A percentile compares a stretch with the other conserved stretches of the same genome.
Conservation (phyloP, 2,888 invertebrate genomes). For the Helicoverpa assulta region DNA sequence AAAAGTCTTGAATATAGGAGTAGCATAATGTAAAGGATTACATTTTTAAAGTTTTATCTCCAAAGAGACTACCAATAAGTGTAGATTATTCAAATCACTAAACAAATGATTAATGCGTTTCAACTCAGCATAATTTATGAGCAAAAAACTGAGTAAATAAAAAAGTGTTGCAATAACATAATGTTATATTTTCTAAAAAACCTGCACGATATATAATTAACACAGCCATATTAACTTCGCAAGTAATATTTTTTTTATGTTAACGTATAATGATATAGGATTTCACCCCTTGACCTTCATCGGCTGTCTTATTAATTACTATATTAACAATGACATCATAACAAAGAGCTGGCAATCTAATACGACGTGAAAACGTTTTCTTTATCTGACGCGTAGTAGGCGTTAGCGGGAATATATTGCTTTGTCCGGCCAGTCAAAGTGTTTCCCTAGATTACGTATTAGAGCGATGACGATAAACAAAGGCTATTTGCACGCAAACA, state of each 20-base stretch:
- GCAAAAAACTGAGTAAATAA: too few species aligned
- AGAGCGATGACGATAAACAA: constrained; percentile 28
- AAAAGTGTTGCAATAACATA: too few species aligned
- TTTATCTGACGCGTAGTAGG: constrained; percentile 19
- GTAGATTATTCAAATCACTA: too few species aligned
- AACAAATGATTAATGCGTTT: too few species aligned
- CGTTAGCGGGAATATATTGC: constrained; percentile 17
- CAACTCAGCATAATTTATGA: too few species aligned
- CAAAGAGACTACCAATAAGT: too few species aligned
- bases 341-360: constrained; percentile 12
- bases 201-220: background rate
- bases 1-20: too few species aligned
- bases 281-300: constrained; percentile 41
- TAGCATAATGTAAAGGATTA: too few species aligned
- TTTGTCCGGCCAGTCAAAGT: constrained; percentile 19
- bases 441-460: constrained; percentile 22
- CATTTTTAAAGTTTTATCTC: too few species aligned
- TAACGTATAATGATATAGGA: constrained; percentile 22
- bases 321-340: constrained; percentile 43
- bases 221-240: background rate
- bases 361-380: constrained; percentile 29
- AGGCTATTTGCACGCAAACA: constrained; percentile 1
- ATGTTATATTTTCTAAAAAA: too few species aligned
- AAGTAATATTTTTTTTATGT: constrained; percentile 12
- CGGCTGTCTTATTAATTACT: constrained; percentile 39